Conservation (phyloP, 2,113 vertebrate genomes). For the Pycnonotus jocosus region DNA sequence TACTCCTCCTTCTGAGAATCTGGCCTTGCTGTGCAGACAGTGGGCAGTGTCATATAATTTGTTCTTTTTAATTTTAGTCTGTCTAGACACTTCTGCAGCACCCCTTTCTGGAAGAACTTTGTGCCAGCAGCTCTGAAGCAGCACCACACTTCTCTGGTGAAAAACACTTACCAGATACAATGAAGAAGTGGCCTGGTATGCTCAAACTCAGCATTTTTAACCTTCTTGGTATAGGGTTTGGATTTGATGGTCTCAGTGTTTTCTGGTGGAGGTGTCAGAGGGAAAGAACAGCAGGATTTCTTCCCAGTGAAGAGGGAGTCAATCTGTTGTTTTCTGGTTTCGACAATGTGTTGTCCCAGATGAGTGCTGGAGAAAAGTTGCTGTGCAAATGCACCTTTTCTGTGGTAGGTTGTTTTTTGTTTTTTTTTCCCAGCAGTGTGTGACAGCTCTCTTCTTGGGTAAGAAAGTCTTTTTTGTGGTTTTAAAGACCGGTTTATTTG, state of each 20-base stretch:
- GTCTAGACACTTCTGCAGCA: constrained; percentile 41
- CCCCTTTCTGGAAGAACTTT: background rate
- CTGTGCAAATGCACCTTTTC: background rate
- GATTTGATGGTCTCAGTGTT: background rate
- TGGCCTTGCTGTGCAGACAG: constrained; percentile 16
- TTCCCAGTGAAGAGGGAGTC: rapidly evolving
- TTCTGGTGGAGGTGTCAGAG: background rate
- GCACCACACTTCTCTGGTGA: background rate
- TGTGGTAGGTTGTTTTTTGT: background rate
- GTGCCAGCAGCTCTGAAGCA: background rate
- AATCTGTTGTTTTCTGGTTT: background rate
- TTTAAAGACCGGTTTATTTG: background rate
- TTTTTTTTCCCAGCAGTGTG: background rate
- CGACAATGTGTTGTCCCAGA: background rate
- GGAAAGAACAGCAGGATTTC: background rate
- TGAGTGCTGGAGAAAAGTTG: background rate
- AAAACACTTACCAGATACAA: background rate
- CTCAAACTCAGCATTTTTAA: background rate
- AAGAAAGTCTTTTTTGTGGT: background rate
- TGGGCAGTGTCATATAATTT: constrained; percentile 30
- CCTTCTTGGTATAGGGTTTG: background rate
- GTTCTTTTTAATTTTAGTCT: constrained; percentile 50
- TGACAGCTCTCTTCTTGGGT: background rate
- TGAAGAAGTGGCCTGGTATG: background rate
- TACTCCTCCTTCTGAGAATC: constrained; percentile 11